Conservation (phyloP, 2,113 vertebrate genomes). For the Oreochromis niloticus region DNA sequence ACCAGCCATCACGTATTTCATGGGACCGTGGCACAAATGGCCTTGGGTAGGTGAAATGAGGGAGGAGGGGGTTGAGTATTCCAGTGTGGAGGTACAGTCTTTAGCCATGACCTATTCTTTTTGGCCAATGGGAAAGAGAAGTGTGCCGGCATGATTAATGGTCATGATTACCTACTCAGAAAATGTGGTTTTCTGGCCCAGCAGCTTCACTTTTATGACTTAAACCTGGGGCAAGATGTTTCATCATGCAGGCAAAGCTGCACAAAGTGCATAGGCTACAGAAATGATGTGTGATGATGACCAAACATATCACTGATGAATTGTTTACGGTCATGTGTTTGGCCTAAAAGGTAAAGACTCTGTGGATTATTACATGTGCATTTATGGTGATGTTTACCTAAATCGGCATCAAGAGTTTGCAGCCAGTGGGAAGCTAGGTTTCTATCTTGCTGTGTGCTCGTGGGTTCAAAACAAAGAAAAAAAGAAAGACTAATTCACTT, state of each 20-base stretch:
- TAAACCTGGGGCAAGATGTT: constrained; percentile 62
- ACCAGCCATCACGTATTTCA: constrained; percentile 42
- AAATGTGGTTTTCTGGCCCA: constrained; percentile 77
- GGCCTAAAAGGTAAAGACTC: neutral
- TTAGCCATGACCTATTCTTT: constrained; percentile 66
- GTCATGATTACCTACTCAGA: constrained; percentile 78
- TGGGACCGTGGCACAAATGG: constrained; percentile 14
- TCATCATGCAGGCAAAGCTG: constrained; percentile 53
- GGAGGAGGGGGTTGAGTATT: constrained; percentile 26
- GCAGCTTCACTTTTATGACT: constrained; percentile 76
- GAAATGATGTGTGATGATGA: constrained; percentile 19
- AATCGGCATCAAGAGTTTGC: neutral
- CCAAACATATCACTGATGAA: constrained; percentile 4
- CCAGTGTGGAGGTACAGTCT: constrained; percentile 31
- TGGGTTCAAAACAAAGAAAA: neutral
- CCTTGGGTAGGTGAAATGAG: constrained; percentile 24
- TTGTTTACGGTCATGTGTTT: constrained; percentile 12
- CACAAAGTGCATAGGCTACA: constrained; percentile 31
- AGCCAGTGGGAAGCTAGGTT: neutral
- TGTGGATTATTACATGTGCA: neutral
- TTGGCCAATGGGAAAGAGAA: constrained; percentile 63
- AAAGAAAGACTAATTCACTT: constrained; percentile 17
- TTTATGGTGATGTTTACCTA: neutral
- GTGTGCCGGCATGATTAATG: constrained; percentile 76
- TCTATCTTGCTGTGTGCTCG: neutral